Conservation (phyloP, 2,888 invertebrate species). For the Parnassius mnemosyne region DNA sequence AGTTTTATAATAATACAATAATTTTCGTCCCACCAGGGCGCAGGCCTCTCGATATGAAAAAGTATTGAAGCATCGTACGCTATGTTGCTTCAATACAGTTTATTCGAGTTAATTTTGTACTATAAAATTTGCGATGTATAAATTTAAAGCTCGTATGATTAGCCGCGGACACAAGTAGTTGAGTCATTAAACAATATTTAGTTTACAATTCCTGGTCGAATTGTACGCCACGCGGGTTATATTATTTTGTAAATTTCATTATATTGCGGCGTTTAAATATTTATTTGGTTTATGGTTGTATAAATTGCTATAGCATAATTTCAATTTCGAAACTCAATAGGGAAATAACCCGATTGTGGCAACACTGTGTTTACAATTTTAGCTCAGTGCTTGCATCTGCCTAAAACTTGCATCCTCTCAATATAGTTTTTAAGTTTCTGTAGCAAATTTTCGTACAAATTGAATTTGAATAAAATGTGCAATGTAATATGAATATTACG, state of each 20-base stretch:
- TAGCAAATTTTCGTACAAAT: no score
- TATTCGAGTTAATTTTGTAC: neutral
- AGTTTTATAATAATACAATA: neutral
- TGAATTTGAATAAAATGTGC: no score
- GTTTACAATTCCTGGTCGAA: slow-evolving; percentile 31
- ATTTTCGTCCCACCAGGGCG: neutral
- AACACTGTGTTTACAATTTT: neutral
- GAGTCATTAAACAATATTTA: slow-evolving; percentile 18
- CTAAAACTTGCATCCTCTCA: neutral
- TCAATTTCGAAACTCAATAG: slow-evolving; percentile 27
- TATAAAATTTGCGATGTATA: neutral
- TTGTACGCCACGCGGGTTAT: slow-evolving; percentile 25
- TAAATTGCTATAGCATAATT: slow-evolving; percentile 43
- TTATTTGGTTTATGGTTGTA: slow-evolving; percentile 39
- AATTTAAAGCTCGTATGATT: slow-evolving; percentile 25
- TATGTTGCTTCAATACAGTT: neutral
- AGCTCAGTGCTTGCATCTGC: slow-evolving; percentile 8
- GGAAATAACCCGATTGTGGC: neutral
- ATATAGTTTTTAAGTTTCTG: no score
- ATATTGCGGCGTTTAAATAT: slow-evolving; percentile 29
- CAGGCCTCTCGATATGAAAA: neutral
- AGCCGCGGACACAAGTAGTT: slow-evolving; percentile 17
- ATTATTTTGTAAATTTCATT: slow-evolving; percentile 6
- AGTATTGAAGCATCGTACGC: neutral
- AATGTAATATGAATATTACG: no score